Percentiles rank a stretch among this genome's conserved stretches.
Conservation (phyloP, 2,888 invertebrate genomes). For the Amphimallon solstitiale region DNA sequence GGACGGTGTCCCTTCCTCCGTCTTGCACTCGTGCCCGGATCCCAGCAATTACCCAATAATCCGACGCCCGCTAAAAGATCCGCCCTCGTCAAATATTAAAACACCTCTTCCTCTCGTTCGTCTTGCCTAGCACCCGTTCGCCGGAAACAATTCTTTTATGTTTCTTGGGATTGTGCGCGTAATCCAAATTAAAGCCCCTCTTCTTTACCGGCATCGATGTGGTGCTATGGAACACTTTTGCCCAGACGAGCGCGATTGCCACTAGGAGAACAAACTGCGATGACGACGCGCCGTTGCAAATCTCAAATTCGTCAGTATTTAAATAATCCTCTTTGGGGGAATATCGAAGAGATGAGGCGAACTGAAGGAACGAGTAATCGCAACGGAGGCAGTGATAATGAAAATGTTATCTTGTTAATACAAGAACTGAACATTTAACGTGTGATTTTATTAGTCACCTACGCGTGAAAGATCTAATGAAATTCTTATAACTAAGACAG, state of each 20-base stretch:
- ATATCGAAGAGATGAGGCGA: constrained; percentile 26
- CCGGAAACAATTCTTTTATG: constrained; percentile 26
- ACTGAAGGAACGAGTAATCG: constrained; percentile 4
- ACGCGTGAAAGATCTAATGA: no score
- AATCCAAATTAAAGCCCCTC: constrained; percentile 18
- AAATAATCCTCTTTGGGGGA: constrained; percentile 25
- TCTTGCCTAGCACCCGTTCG: constrained; percentile 18
- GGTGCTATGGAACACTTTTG: no score
- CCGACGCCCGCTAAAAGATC: constrained; percentile 27
- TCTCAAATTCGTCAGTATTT: constrained; percentile 30
- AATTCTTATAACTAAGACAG: no score
- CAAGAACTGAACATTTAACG: constrained; percentile 2
- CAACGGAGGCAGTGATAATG: not conserved
- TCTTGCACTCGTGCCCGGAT: constrained; percentile 13
- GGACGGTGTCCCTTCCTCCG: not conserved
- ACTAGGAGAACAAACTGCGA: not conserved
- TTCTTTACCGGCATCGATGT: not conserved
- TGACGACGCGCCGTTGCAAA: not conserved
- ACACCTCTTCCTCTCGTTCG: not conserved
- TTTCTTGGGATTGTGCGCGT: constrained; percentile 21
- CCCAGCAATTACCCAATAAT: constrained; percentile 27
- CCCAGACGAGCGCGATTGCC: not conserved
- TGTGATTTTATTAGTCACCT: no score
- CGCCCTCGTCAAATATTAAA: constrained; percentile 27
- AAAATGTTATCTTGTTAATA: constrained; percentile 22